phyloP scores from a whole-genome alignment of 2,797 vertebrate species.

The Alca torda region DNA sequence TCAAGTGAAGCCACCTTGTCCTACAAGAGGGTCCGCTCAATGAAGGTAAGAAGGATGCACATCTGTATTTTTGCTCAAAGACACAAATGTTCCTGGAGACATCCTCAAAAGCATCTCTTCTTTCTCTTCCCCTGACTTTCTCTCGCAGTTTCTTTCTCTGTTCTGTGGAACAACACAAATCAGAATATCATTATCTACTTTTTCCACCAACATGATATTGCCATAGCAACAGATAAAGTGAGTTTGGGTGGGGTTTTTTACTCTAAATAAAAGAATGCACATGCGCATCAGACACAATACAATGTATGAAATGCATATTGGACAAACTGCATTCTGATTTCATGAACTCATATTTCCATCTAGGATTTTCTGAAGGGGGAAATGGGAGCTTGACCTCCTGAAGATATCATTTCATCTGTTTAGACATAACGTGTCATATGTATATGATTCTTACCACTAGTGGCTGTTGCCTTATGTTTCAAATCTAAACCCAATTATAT shows the following conservation, averaged over 20 bases:
- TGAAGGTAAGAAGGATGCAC: neutral
- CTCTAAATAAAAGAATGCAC: neutral
- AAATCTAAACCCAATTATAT: neutral
- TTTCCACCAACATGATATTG: constrained; percentile 23
- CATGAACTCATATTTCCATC: neutral
- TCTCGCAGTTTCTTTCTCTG: constrained; percentile 46
- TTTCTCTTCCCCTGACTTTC: neutral
- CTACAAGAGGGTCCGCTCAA: neutral
- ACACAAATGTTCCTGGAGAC: neutral
- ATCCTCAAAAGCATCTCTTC: neutral
- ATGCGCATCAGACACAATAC: neutral
- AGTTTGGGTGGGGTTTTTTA: constrained; percentile 9
- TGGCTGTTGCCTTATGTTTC: neutral
- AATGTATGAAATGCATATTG: neutral
- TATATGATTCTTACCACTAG: neutral
- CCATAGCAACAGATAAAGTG: constrained; percentile 14
- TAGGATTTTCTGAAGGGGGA: neutral
- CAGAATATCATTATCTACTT: constrained; percentile 56
- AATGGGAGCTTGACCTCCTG: neutral
- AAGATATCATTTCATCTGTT: neutral
- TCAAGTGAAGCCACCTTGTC: neutral
- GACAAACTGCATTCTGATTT: neutral
- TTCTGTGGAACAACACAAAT: constrained; percentile 13
- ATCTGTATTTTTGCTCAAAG: neutral
- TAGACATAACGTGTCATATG: neutral